Evolutionary conservation across 2,113 vertebrate species (phyloP), one percentile per base, ranked within the genome.

Genomic region (Cynoglossus semilaevis): DNA sequence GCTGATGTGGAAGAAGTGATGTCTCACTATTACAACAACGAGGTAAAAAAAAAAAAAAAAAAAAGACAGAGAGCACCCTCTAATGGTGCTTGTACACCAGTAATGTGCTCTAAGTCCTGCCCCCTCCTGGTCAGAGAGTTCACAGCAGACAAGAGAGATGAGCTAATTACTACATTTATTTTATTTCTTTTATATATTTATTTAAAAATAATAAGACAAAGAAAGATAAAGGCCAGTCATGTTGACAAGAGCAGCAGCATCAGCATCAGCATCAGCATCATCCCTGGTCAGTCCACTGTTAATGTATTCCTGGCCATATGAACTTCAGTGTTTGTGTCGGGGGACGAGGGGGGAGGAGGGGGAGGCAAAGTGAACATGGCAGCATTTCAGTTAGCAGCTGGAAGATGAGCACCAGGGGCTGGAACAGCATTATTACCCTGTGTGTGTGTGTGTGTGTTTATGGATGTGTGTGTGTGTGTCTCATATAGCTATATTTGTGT

Each of bases 361-460:
- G n/a, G n/a, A n/a, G 87, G 87, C 87, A 82, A 79, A 81, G 70
- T 74, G 76, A 74, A 60, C 62, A 36, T 72, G 67, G 75, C 57
- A 63, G 67, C 77, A 60, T 63, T 63, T 72, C 72, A 70, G 83
- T 77, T 80, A 85, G 81, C 82, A 87, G 82, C 87, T 85, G 87
- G 84, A 72, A 84, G 82, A 76, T 76, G 35, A 56, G 79, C 74
- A 82, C 83, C 74, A 71, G 59, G 56, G 77, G 76, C 84, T 79
- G 83, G 67, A 74, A 84, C 58, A 74, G 82, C 77, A 84, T 81
- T 76, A 80, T 78, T 68, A 80, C 63, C 52, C 38, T 69, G 59
- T 77, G 63, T 35, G 22, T 43, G 43, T 16, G 35, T 56, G 29
- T 47, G 65, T 72, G 47, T 56, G 55, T 52, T 29, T 70, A 47